phyloP scores from a whole-genome alignment of 92 coral and sea anemone species.

The Palythoa heliodiscus region DNA sequence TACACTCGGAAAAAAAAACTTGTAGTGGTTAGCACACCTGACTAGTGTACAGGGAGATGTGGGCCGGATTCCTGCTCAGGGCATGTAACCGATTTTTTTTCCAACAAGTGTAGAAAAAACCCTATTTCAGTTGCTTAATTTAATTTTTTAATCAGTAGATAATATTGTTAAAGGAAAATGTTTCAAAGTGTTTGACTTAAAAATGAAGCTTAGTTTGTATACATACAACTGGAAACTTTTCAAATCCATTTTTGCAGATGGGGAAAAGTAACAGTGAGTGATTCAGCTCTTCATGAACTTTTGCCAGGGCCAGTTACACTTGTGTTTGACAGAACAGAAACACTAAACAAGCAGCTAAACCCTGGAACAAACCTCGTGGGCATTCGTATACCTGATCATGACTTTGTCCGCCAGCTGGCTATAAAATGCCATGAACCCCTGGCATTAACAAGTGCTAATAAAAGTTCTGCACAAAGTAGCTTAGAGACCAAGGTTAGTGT shows the following conservation, averaged over 20 bases:
- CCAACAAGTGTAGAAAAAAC: too few relatives aligned
- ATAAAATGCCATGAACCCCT: conserved; percentile 77
- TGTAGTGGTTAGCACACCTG: too few relatives aligned
- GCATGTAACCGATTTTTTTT: too few relatives aligned
- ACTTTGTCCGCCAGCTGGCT: conserved; percentile 82
- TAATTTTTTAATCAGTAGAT: too few relatives aligned
- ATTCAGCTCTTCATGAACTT: conserved; percentile 67
- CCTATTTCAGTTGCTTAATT: too few relatives aligned
- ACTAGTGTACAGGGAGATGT: too few relatives aligned
- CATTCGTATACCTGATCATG: conserved; percentile 89
- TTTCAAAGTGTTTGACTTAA: too few relatives aligned
- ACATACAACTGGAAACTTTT: background rate
- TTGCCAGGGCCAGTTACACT: conserved; percentile 99
- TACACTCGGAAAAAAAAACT: too few relatives aligned
- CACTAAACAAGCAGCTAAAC: conserved; percentile 76
- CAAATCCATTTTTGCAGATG: conserved; percentile 57
- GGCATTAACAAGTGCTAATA: conserved; percentile 95
- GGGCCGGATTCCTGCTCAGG: too few relatives aligned
- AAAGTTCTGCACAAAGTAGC: conserved; percentile 83
- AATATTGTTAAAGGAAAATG: too few relatives aligned
- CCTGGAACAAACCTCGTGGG: conserved; percentile 90
- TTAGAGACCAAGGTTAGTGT: conserved; percentile 78
- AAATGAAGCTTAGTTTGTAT: background rate
- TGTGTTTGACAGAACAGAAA: conserved; percentile 85
- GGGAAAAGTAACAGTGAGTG: conserved; percentile 87